Percentiles rank a stretch among this genome's conserved stretches.
These are phyloP conservation scores for Tragulus kanchil DNA, from an alignment of 2,113 vertebrate species.

Conservation along the genomic window DNA sequence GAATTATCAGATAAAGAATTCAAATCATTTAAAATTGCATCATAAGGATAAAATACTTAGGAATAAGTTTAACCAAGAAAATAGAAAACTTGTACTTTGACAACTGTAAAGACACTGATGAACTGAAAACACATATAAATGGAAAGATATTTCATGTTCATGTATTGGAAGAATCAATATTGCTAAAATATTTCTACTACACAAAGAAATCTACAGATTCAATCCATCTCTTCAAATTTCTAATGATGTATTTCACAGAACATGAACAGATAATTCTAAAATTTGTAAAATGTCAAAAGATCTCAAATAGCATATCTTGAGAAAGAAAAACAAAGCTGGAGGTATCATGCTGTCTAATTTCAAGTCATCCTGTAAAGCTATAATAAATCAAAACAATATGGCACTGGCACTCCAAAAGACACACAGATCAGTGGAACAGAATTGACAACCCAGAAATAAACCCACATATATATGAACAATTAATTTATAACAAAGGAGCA, in stretches of 20 bases:
- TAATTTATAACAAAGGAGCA: background rate
- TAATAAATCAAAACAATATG: background rate
- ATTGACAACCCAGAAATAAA: background rate
- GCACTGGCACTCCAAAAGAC: background rate
- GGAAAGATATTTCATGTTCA: background rate
- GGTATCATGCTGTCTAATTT: background rate
- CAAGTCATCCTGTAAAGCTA: background rate
- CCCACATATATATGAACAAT: background rate
- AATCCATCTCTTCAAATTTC: background rate
- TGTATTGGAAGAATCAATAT: background rate
- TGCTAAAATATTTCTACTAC: background rate
- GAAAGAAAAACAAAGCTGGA: background rate
- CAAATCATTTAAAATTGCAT: background rate
- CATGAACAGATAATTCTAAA: background rate
- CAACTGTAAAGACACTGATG: background rate
- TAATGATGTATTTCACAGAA: background rate
- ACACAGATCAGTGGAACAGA: background rate
- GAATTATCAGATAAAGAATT: background rate
- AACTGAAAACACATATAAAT: background rate
- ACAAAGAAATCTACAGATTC: background rate
- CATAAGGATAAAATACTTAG: background rate
- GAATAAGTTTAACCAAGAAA: background rate
- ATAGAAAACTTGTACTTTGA: background rate
- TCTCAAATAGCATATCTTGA: background rate
- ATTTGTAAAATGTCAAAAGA: background rate